Evolutionary conservation across 1,140 invertebrate species (phyloP).

Genomic region (Sinonovacula constricta): DNA sequence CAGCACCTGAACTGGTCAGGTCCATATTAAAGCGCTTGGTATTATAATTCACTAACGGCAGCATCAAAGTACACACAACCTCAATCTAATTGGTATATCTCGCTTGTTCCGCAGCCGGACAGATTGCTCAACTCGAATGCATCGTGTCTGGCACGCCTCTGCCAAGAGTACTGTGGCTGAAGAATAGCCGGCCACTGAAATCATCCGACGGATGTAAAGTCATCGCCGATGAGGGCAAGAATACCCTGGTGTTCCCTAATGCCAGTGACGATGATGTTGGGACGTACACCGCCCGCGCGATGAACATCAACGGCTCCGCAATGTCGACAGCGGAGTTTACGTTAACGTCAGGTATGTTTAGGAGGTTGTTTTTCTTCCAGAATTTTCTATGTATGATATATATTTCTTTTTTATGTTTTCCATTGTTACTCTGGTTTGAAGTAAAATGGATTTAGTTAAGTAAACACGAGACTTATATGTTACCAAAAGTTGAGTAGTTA

Average conservation of each 20-base stretch:
- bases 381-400: no score
- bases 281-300: conserved; percentile 95
- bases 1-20: no score
- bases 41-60: no score
- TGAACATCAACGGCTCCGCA: conserved; percentile 90
- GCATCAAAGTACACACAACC: no score
- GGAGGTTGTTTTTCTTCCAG: no score
- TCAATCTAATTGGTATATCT: no score
- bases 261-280: conserved; percentile 96
- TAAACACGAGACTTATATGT: no score
- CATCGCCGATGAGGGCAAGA: conserved; percentile 91
- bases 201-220: conserved; percentile 86
- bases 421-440: no score
- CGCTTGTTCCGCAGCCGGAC: conserved; percentile 69
- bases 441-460: no score
- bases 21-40: no score
- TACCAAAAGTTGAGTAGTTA: no score
- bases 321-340: conserved; percentile 83
- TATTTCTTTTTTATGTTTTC: no score
- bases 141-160: conserved; percentile 71
- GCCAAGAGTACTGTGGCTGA: conserved; percentile 81
- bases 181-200: conserved; percentile 90
- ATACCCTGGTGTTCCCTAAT: conserved; percentile 95
- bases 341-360: conserved; percentile 65
- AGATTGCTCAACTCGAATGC: conserved; percentile 69